These are phyloP conservation scores for Catamblyrhynchus diadema DNA, from an alignment of 2,797 vertebrate species.

Conservation along the genomic window DNA sequence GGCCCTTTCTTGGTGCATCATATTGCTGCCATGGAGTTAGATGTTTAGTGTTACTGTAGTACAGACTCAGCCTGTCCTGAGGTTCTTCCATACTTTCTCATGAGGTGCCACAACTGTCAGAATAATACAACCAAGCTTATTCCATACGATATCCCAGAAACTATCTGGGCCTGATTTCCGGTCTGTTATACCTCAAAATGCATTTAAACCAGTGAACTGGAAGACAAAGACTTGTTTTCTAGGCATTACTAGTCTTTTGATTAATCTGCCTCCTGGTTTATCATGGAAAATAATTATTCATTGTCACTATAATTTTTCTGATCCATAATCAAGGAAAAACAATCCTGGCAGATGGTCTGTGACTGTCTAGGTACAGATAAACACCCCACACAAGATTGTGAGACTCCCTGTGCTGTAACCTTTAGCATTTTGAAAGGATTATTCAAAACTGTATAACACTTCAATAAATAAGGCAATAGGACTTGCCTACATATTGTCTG, in stretches of 20 bases:
- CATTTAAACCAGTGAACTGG: neutral
- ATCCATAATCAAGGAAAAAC: conserved; percentile 43
- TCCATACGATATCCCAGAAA: neutral
- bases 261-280: neutral
- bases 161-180: neutral
- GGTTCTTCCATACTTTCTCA: neutral
- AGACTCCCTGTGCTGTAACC: neutral
- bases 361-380: neutral
- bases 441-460: neutral
- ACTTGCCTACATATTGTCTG: neutral
- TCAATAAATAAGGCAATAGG: neutral
- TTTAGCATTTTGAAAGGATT: neutral
- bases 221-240: neutral
- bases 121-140: neutral
- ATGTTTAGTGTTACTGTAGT: neutral
- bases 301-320: conserved; percentile 10
- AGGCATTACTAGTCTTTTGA: neutral
- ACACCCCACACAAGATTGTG: neutral
- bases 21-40: neutral
- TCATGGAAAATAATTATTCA: conserved; percentile 27
- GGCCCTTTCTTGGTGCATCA: neutral
- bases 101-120: neutral
- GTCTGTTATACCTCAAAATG: neutral
- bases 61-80: neutral
- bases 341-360: conserved; percentile 29